Evolutionary conservation across 2,113 vertebrate species (phyloP).

Genomic region (Himantopus leucocephalus): DNA sequence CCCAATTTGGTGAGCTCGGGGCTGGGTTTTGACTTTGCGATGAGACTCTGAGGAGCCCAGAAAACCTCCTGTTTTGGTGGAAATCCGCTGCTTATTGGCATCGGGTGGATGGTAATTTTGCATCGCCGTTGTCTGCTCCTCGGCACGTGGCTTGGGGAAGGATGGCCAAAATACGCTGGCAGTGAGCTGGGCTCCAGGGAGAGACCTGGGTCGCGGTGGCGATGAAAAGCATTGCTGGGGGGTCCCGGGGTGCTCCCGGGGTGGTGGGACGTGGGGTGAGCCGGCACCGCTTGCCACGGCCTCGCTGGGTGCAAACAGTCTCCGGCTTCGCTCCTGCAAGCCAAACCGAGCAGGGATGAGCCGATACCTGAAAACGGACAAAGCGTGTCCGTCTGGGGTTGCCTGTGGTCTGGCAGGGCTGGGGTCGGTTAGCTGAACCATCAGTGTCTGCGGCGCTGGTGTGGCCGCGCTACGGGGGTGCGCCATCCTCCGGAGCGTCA

Average conservation of each 20-base stretch:
- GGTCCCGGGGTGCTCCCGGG: background rate
- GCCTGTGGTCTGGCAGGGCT: background rate
- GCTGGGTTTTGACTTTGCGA: accelerated
- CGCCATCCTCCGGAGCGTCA: background rate
- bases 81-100: background rate
- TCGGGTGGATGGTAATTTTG: background rate
- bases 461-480: accelerated
- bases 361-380: background rate
- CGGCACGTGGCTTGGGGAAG: accelerated
- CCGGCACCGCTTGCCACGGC: background rate
- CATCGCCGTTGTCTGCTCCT: background rate
- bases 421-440: background rate
- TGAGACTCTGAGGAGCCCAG: background rate
- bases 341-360: background rate
- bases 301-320: background rate
- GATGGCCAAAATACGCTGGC: background rate
- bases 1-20: background rate
- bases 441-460: background rate
- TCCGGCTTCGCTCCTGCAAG: background rate
- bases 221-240: background rate
- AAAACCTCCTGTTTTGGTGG: background rate
- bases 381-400: accelerated
- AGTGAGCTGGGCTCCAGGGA: background rate
- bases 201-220: background rate
- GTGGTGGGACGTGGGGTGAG: background rate